Evolutionary conservation across 1,140 invertebrate species (phyloP), one percentile per base, ranked within the genome.

Genomic region (Gonatopus flavifemur): DNA sequence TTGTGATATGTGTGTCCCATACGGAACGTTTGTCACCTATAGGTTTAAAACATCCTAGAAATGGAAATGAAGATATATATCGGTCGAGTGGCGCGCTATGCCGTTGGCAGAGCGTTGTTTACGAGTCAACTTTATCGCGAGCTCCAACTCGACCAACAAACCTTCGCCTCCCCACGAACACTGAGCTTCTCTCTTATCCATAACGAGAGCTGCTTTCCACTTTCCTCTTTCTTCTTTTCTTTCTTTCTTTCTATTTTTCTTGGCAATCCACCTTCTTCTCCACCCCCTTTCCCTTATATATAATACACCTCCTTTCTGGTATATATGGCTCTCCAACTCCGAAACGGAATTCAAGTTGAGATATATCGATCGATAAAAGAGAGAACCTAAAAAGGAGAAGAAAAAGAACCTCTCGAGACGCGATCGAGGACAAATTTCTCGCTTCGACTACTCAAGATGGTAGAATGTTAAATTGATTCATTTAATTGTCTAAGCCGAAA

Each of bases 1-100:
- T 68, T 54, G 53, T 68, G 59, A 73, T 63, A 65, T 73, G 69
- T 68, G 64, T 59, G 59, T 66, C 70, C 70, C 68, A 57, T 47
- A 68, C 63, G 70, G 61, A 59, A 65, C 59, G 56, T 69, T 68
- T 50, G 41, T 70, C 57, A 61, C 44, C 49, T 57, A 65, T 57
- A 57, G 57, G 44, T 60, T 60, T 52, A 68, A 63, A 69, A 61
- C 60, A 63, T 59, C 55, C 58, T 52, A 60, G 54, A 62, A 62
- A 57, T 62, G 61, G 62, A 52, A 62, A 69, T 63, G 52, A 67
- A 71, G 65, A 70, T 59, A 60, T 52, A 42, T 53, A 59, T 58
- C 39, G 55, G 33, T 46, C 48, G 31, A 48, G 49, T 31, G 31
- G 43, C 37, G 32, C 38, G 28, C 36, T 38, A 61, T 57, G 55